phyloP scores from a whole-genome alignment of 2,888 invertebrate genomes.

The Cataglyphis cursor region DNA sequence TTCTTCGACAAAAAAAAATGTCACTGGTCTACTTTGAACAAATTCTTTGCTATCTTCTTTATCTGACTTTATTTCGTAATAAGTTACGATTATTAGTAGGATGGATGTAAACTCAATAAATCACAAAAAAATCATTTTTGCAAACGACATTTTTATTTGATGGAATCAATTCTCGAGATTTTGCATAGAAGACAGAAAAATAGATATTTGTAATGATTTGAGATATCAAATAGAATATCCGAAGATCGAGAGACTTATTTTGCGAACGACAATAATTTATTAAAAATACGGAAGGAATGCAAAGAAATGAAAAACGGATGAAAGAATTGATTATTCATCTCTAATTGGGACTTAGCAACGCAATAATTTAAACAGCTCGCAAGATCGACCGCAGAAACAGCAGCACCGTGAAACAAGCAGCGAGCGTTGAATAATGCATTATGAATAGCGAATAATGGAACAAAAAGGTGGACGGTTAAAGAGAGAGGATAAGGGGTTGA shows the following conservation, averaged over 20 bases:
- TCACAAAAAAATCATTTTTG: not conserved
- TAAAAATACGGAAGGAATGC: not conserved
- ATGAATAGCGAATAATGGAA: constrained; percentile 60
- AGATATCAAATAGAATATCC: not conserved
- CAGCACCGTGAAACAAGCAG: constrained; percentile 57
- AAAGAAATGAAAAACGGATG: not conserved
- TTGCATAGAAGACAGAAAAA: not conserved
- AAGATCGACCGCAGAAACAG: constrained; percentile 44
- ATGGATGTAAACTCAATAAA: not conserved
- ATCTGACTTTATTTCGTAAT: not conserved
- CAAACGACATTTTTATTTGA: not conserved
- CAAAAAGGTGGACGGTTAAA: constrained; percentile 49
- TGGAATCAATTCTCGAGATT: not conserved
- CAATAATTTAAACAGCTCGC: constrained; percentile 56
- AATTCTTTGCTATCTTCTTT: constrained; percentile 7
- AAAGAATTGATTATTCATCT: constrained; percentile 44
- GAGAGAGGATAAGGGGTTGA: constrained; percentile 23
- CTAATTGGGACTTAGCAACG: constrained; percentile 38
- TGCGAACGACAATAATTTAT: not conserved
- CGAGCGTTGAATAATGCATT: constrained; percentile 62
- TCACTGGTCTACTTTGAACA: not conserved
- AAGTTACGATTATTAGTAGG: not conserved
- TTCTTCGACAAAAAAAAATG: not conserved
- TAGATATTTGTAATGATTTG: not conserved
- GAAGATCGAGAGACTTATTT: not conserved